These are phyloP conservation scores for Eunapius fragilis DNA, from an alignment of 37 sponge, comb jelly and placozoan species.

Conservation along the genomic window DNA sequence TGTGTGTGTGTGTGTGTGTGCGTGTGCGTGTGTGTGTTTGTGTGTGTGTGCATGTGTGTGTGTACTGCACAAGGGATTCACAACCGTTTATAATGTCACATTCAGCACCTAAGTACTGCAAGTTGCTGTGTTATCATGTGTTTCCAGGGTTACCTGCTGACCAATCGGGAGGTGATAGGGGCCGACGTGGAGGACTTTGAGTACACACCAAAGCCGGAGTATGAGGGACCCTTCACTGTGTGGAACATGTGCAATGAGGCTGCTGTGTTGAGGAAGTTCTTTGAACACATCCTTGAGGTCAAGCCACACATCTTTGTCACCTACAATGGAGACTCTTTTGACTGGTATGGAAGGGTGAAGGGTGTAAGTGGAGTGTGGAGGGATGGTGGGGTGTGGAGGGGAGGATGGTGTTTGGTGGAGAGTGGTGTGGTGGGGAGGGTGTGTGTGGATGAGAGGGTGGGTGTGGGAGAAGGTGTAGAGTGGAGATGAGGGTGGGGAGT, in stretches of 20 bases:
- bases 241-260: too few relatives aligned
- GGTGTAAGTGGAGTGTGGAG: background rate
- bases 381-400: background rate
- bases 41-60: too few relatives aligned
- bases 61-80: too few relatives aligned
- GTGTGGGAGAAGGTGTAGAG: too few relatives aligned
- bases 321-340: slow-evolving; percentile 98
- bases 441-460: background rate
- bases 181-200: slow-evolving; percentile 98
- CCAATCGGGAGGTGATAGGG: slow-evolving; percentile 93
- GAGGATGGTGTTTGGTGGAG: background rate
- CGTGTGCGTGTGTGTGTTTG: too few relatives aligned
- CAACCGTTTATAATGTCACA: background rate
- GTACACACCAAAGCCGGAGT: slow-evolving; percentile 99
- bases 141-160: slow-evolving; percentile 93
- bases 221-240: slow-evolving; percentile 95
- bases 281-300: slow-evolving; percentile 90
- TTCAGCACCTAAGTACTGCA: too few relatives aligned
- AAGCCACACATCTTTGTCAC: slow-evolving; percentile 96
- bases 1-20: background rate
- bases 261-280: slow-evolving; percentile 79
- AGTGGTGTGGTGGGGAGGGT: too few relatives aligned
- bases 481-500: slow-evolving; percentile 37
- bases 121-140: too few relatives aligned
- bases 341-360: slow-evolving; percentile 68